These are phyloP conservation scores for Copidosoma floridanum DNA, from an alignment of 1,140 invertebrate species.

Conservation along the genomic window DNA sequence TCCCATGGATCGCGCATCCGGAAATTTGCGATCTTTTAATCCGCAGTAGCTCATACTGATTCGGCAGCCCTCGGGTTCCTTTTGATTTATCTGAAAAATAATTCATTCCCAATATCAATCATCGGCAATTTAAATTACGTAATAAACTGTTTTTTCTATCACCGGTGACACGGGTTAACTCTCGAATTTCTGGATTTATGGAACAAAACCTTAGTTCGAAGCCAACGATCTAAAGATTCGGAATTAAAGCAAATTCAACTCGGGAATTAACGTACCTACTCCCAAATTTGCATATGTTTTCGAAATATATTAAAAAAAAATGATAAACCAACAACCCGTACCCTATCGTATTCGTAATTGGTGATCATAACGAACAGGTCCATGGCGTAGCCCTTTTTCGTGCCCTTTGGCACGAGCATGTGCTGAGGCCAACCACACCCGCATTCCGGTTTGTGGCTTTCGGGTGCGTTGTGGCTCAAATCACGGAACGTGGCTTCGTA, in stretches of 20 bases:
- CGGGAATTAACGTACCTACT: too few relatives aligned
- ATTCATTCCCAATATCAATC: not conserved
- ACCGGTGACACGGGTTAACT: not conserved
- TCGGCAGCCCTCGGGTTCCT: slow-evolving; percentile 35
- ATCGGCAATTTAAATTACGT: not conserved
- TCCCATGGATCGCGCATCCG: slow-evolving; percentile 72
- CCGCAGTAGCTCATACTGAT: slow-evolving; percentile 75
- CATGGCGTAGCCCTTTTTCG: slow-evolving; percentile 64
- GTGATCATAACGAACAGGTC: slow-evolving; percentile 81
- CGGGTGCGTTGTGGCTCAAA: slow-evolving; percentile 50
- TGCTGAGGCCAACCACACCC: slow-evolving; percentile 87
- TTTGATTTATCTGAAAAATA: slow-evolving; percentile 1
- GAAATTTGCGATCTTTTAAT: slow-evolving; percentile 69
- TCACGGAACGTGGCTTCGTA: slow-evolving; percentile 66
- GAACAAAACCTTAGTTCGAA: too few relatives aligned
- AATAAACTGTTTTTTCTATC: not conserved
- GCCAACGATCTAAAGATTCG: too few relatives aligned
- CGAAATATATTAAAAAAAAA: too few relatives aligned
- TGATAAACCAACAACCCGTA: too few relatives aligned
- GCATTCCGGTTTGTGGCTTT: slow-evolving; percentile 56
- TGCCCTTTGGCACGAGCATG: slow-evolving; percentile 77
- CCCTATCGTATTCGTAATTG: slow-evolving; percentile 69
- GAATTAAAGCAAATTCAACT: too few relatives aligned
- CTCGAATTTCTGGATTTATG: too few relatives aligned
- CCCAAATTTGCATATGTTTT: too few relatives aligned